phyloP scores from a whole-genome alignment of 2,113 vertebrate species.

The Pungitius pungitius region DNA sequence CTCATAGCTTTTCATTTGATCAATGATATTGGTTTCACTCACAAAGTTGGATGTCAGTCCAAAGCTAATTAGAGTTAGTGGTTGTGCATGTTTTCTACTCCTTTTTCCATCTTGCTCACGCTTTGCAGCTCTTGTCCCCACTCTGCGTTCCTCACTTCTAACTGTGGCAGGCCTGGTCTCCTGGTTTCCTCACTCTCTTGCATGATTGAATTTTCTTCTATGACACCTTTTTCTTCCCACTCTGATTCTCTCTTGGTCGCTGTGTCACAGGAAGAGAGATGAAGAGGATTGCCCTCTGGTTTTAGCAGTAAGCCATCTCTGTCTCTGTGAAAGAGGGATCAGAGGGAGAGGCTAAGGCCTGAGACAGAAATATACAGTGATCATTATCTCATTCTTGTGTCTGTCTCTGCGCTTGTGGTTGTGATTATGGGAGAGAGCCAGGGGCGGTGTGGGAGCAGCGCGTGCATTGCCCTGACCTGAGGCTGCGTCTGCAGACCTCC shows the following conservation, averaged over 20 bases:
- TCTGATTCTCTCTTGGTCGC: constrained; percentile 13
- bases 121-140: neutral
- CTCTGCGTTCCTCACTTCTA: neutral
- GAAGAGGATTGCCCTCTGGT: constrained; percentile 51
- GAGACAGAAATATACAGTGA: constrained; percentile 37
- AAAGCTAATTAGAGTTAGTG: neutral
- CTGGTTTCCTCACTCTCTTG: constrained; percentile 1
- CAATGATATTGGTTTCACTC: neutral
- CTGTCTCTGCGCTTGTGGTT: constrained; percentile 40
- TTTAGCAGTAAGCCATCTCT: constrained; percentile 53
- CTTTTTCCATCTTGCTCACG: neutral
- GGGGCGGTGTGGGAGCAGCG: constrained; percentile 84
- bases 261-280: constrained; percentile 38
- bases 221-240: neutral
- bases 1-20: neutral
- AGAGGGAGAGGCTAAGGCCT: constrained; percentile 26
- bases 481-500: constrained; percentile 81
- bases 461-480: constrained; percentile 84
- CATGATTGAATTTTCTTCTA: constrained; percentile 1
- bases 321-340: constrained; percentile 57
- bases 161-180: neutral
- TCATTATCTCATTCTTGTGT: constrained; percentile 46
- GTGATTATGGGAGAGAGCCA: constrained; percentile 68
- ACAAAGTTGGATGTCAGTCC: neutral
- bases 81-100: neutral